Conservation (phyloP, 2,797 vertebrate genomes). For the Phalloptychus januarius region DNA sequence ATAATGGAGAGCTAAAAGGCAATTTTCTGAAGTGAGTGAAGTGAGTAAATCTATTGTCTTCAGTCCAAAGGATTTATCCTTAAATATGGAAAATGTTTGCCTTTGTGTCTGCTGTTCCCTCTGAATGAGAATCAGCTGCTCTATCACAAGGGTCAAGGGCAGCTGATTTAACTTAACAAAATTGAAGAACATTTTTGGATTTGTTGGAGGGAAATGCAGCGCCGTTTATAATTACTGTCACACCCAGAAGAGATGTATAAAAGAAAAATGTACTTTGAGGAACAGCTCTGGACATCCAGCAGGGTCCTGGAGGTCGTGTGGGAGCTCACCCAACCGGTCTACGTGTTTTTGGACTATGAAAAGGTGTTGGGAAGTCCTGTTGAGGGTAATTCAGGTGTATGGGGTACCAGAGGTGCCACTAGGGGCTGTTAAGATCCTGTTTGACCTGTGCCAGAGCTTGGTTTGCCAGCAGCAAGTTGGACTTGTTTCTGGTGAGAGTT, state of each 20-base stretch:
- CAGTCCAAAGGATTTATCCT: background rate
- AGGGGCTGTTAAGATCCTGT: too few species aligned
- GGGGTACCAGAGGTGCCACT: background rate
- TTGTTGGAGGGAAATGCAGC: background rate
- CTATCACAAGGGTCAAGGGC: background rate
- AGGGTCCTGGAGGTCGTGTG: background rate
- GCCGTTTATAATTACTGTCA: background rate
- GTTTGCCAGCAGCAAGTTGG: too few species aligned
- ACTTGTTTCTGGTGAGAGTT: too few species aligned
- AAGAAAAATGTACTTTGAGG: background rate
- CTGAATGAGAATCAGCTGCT: constrained; percentile 5
- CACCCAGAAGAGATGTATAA: background rate
- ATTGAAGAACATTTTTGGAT: background rate
- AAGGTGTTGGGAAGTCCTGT: background rate
- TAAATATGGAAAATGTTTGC: background rate
- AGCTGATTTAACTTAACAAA: constrained; percentile 2
- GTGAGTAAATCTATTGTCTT: background rate
- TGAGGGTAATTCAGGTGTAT: background rate
- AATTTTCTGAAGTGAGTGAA: too few species aligned
- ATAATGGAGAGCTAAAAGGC: too few species aligned
- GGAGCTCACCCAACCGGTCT: background rate
- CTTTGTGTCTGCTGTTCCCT: background rate
- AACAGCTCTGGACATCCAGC: background rate
- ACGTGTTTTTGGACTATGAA: background rate
- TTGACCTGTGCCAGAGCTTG: too few species aligned